These are phyloP conservation scores for Ochotona princeps DNA, from an alignment of 2,113 vertebrate genomes.

Conservation along the genomic window DNA sequence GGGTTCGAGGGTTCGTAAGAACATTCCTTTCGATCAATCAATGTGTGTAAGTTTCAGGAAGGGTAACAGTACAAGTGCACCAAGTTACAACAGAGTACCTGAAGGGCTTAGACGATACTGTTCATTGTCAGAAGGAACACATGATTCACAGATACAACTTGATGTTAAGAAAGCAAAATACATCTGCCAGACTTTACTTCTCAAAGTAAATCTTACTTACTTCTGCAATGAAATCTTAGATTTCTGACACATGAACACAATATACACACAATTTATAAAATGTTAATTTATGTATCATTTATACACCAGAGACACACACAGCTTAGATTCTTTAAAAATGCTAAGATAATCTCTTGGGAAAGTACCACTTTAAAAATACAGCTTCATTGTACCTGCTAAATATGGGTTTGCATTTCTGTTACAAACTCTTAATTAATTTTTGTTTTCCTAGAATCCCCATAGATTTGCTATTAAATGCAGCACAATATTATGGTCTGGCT, in stretches of 20 bases:
- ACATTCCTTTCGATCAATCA: background rate
- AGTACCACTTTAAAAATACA: background rate
- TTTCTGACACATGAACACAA: too few relatives aligned
- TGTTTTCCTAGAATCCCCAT: background rate
- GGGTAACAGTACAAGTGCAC: background rate
- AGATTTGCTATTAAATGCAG: background rate
- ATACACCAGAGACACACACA: background rate
- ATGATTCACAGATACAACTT: background rate
- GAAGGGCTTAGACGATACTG: background rate
- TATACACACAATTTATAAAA: background rate
- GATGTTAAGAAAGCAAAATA: slow-evolving; percentile 6
- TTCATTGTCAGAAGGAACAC: background rate
- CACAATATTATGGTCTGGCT: background rate
- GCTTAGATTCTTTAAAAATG: background rate
- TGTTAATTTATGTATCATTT: background rate
- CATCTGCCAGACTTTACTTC: slow-evolving; percentile 12
- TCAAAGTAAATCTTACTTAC: slow-evolving; percentile 5
- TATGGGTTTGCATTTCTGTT: background rate
- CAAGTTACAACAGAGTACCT: background rate
- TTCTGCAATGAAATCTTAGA: background rate
- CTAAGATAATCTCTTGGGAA: slow-evolving; percentile 47
- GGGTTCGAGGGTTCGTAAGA: background rate
- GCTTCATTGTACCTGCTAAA: slow-evolving; percentile 42
- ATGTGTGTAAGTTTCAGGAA: background rate
- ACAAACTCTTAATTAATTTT: slow-evolving; percentile 49